phyloP scores from a whole-genome alignment of 2,888 invertebrate genomes.

The Dexiosoma caninum region DNA sequence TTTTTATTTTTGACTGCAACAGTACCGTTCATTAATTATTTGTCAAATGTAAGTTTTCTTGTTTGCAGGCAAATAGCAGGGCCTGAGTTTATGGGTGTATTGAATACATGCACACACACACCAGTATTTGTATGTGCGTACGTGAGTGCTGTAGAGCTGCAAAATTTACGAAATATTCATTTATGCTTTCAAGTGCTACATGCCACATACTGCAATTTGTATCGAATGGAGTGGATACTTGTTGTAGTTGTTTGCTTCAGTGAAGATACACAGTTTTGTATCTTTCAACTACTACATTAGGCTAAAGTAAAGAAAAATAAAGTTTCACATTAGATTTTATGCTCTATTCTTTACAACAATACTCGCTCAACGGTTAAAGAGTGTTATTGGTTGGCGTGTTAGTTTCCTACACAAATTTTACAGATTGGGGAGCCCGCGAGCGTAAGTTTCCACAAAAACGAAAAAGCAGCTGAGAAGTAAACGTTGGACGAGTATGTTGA shows the following conservation, averaged over 20 bases:
- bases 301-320: slow-evolving; percentile 3
- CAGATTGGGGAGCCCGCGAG: slow-evolving; percentile 47
- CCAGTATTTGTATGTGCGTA: background rate
- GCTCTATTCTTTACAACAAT: background rate
- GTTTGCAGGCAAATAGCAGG: background rate
- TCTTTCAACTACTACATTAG: background rate
- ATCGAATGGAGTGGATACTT: slow-evolving; percentile 14
- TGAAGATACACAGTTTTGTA: slow-evolving; percentile 21
- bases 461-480: slow-evolving; percentile 24
- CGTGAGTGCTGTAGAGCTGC: background rate
- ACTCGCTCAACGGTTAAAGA: slow-evolving; percentile 33
- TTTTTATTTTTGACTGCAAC: no score
- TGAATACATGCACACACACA: background rate
- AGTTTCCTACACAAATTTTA: slow-evolving; percentile 21
- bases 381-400: slow-evolving; percentile 1
- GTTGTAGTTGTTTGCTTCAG: background rate
- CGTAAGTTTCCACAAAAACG: slow-evolving; percentile 41
- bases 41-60: slow-evolving; percentile 21
- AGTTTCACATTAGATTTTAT: background rate
- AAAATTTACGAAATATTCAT: slow-evolving; percentile 7
- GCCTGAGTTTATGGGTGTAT: background rate
- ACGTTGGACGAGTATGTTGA: slow-evolving; percentile 59
- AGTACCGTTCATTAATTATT: slow-evolving; percentile 48
- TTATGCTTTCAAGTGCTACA: slow-evolving; percentile 31
- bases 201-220: slow-evolving; percentile 21